These are phyloP conservation scores for Elephas maximus DNA, from an alignment of 2,113 vertebrate species.

Conservation along the genomic window DNA sequence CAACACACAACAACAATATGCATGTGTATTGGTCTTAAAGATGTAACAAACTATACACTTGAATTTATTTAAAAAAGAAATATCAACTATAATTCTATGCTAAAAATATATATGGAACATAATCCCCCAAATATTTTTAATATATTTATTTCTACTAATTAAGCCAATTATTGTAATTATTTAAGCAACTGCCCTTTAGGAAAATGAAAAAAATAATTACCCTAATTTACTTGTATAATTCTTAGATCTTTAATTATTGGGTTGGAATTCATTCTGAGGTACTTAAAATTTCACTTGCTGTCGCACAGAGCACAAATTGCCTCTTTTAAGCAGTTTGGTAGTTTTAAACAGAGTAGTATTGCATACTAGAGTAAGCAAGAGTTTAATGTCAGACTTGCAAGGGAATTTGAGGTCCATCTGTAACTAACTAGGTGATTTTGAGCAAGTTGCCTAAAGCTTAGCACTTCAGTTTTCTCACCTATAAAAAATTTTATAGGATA, in stretches of 20 bases:
- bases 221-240: conserved; percentile 53
- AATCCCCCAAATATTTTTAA: not conserved
- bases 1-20: too few species aligned
- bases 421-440: not conserved
- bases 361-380: not conserved
- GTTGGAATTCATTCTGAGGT: conserved; percentile 24
- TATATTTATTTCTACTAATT: conserved; percentile 55
- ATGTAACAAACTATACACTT: conserved; percentile 5
- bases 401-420: not conserved
- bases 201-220: conserved; percentile 1
- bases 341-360: conserved; percentile 51
- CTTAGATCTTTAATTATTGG: conserved; percentile 36
- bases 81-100: conserved; percentile 14
- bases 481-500: not conserved
- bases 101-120: conserved; percentile 23
- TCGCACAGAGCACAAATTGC: conserved; percentile 12
- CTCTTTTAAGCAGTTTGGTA: conserved; percentile 20
- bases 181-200: not conserved
- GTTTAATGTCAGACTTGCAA: not conserved
- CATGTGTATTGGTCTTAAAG: not conserved
- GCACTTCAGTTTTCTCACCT: not conserved
- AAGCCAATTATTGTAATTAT: conserved; percentile 16
- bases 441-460: not conserved
- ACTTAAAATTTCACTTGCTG: conserved; percentile 48
- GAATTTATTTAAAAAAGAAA: conserved; percentile 34